Conservation (phyloP, 1,140 invertebrate genomes). For the Drosophila mayri region DNA sequence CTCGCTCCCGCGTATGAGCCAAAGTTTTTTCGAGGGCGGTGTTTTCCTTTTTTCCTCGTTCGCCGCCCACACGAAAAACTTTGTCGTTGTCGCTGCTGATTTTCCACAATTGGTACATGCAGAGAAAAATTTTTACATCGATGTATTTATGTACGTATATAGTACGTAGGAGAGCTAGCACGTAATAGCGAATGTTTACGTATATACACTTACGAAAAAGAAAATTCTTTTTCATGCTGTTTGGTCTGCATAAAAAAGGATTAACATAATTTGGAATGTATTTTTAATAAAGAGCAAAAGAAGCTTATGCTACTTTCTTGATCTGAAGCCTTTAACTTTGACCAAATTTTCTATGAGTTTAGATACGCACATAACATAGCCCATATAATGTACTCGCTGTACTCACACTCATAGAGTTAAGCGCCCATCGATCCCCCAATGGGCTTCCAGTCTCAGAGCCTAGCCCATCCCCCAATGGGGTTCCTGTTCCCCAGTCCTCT, state of each 20-base stretch:
- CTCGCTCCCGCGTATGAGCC: constrained; percentile 69
- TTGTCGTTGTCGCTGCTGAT: constrained; percentile 60
- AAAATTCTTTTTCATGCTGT: too few relatives aligned
- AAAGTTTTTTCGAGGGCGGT: constrained; percentile 73
- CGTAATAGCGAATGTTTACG: constrained; percentile 33
- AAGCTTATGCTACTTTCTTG: neutral
- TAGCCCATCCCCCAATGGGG: constrained; percentile 44
- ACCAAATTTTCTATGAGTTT: neutral
- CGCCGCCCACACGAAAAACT: constrained; percentile 68
- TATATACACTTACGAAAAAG: constrained; percentile 7
- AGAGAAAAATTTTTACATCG: constrained; percentile 45
- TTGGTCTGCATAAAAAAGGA: too few relatives aligned
- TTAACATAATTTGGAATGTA: too few relatives aligned
- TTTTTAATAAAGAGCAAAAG: neutral
- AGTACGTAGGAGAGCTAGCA: neutral
- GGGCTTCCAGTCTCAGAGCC: constrained; percentile 38
- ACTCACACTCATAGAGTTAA: constrained; percentile 72
- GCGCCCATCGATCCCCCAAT: constrained; percentile 60
- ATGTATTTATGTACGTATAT: too few relatives aligned
- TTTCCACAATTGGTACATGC: constrained; percentile 36
- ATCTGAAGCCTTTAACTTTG: neutral
- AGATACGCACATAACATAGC: neutral
- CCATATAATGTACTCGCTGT: constrained; percentile 52
- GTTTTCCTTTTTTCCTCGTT: constrained; percentile 63
- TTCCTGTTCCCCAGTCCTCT: neutral